phyloP scores from a whole-genome alignment of 2,113 vertebrate genomes.

The Ailuropoda melanoleuca region DNA sequence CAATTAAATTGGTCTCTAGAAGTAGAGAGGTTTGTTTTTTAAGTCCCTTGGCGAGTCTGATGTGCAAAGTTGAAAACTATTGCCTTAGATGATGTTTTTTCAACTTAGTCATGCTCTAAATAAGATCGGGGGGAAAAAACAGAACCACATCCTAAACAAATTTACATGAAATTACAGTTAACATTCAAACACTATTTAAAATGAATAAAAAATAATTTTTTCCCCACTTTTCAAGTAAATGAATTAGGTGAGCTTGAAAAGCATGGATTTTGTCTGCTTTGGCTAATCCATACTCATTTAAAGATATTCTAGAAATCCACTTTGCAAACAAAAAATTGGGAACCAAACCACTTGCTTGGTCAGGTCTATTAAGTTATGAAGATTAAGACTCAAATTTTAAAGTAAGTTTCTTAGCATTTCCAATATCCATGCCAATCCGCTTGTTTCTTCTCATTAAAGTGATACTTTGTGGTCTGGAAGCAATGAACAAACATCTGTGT shows the following conservation, averaged over 20 bases:
- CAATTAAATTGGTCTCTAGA: background rate
- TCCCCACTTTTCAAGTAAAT: background rate
- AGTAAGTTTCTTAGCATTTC: background rate
- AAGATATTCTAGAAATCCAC: background rate
- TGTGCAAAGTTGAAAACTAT: background rate
- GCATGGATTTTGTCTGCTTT: background rate
- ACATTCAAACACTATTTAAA: conserved; percentile 19
- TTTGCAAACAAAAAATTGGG: conserved; percentile 27
- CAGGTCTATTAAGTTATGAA: background rate
- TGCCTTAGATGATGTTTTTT: background rate
- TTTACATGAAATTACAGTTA: background rate
- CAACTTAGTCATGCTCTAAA: background rate
- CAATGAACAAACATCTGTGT: background rate
- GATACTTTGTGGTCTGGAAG: background rate
- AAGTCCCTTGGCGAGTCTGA: background rate
- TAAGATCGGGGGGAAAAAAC: background rate
- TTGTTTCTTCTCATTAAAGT: background rate
- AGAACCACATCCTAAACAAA: conserved; percentile 3
- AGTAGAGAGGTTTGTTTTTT: background rate
- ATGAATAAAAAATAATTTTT: background rate
- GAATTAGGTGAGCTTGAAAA: background rate
- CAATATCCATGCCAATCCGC: background rate
- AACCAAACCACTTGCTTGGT: background rate
- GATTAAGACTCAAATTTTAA: conserved; percentile 12
- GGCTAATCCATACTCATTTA: background rate